Evolutionary conservation across 53 echinoderm and acorn worm species (phyloP), one percentile per base, ranked within the genome.

Genomic region (Holothuria leucospilota): DNA sequence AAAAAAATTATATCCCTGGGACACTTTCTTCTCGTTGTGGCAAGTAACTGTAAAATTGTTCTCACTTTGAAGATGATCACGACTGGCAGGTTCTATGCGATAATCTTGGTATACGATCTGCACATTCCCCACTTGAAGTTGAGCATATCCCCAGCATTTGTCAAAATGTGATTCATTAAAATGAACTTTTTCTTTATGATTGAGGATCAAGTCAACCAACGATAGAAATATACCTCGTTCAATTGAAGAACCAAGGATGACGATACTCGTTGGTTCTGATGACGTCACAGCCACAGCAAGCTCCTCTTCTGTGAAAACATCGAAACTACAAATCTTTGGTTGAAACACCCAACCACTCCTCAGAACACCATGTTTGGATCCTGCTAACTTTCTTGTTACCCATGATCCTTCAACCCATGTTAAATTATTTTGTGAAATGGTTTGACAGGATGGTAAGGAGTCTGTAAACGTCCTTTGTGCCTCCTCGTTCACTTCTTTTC

Each of bases 91-190:
- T 40, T 40, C 39, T 26, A 73, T 40, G 13, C 74, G 38, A 42
- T 38, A 73, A 73, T 74, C 74, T 49, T 74, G 74, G 24, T 74
- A 39, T 40, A 39, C 20, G 1, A 74, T 20, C 9, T 20, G 39
- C 41, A 74, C 39, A 18, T 74, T 51, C 23, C 41, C 74, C 4
- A 74, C 6, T 7, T 30, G 28, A 15, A 74, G 41, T 42, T 74
- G 41, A 39, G 51, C 51, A 24, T 74, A 74, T 23, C 74, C 74
- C 46, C 74, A 74, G 41, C 74, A 74, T 74, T 74, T 74, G 41
- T 18, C 74, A 74, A 74, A 39, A 40, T 74, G 40, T 20, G 74
- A 74, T 0, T 23, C 39, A 30, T 24, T 30, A 5, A 74, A n/a
- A 13, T 18, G 13, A 20, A 46, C 20, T 49, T 74, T 74, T 24